phyloP scores from a whole-genome alignment of 2,113 vertebrate genomes.

The Megaleporinus macrocephalus region DNA sequence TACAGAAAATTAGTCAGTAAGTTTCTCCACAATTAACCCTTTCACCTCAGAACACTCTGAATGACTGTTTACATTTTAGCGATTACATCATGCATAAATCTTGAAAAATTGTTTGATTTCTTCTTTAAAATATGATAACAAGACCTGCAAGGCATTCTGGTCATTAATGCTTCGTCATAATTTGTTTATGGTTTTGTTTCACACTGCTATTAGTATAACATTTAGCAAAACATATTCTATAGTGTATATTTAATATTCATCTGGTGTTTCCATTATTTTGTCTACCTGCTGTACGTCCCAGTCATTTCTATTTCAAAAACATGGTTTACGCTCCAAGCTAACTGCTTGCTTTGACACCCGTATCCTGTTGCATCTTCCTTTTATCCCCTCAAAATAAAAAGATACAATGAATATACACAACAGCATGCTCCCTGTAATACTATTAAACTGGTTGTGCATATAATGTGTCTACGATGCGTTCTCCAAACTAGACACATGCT shows the following conservation, averaged over 20 bases:
- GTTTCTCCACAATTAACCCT: too few relatives aligned
- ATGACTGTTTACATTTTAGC: too few relatives aligned
- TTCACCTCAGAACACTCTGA: too few relatives aligned
- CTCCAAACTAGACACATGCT: constrained; percentile 14
- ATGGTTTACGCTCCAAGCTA: constrained; percentile 3
- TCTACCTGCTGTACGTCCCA: background rate
- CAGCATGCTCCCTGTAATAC: constrained; percentile 56
- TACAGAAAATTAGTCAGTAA: too few relatives aligned
- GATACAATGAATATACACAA: constrained; percentile 39
- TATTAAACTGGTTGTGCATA: constrained; percentile 39
- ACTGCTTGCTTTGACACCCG: constrained; percentile 3
- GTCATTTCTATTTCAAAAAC: constrained; percentile 34
- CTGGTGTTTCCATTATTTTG: background rate
- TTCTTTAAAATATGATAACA: too few relatives aligned
- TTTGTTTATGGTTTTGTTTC: background rate
- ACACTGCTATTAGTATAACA: background rate
- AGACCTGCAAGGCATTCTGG: background rate
- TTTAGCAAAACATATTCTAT: background rate
- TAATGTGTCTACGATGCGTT: constrained; percentile 7
- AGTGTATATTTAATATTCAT: background rate
- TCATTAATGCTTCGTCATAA: background rate
- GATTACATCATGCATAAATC: too few relatives aligned
- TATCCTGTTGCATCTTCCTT: background rate
- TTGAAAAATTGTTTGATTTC: too few relatives aligned
- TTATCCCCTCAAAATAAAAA: background rate